Evolutionary conservation across 1,140 invertebrate genomes (phyloP).

Genomic region (Drosophila ogumai): DNA sequence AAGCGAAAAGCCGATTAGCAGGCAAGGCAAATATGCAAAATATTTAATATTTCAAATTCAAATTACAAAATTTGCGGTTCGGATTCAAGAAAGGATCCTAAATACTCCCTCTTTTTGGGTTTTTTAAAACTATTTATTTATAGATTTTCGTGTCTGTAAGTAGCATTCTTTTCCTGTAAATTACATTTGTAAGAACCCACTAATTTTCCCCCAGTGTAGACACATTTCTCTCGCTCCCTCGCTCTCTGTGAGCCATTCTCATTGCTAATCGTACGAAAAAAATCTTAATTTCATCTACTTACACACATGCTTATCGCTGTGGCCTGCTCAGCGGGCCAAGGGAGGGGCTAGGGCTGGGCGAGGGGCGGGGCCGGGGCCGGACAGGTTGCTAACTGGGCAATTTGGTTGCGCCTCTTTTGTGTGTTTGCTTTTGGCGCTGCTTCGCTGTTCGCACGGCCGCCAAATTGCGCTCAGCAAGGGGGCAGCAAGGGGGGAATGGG

Average conservation of each 20-base stretch:
- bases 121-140: background rate
- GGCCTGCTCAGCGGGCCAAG: constrained; percentile 9
- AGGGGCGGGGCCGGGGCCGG: constrained; percentile 25
- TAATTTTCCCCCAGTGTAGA: constrained; percentile 11
- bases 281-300: constrained; percentile 81
- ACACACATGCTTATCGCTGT: constrained; percentile 50
- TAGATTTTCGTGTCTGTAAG: background rate
- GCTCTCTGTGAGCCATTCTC: constrained; percentile 61
- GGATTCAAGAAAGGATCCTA: background rate
- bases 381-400: constrained; percentile 71
- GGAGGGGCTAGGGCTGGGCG: constrained; percentile 11
- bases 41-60: too few species aligned
- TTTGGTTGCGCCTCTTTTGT: constrained; percentile 59
- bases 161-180: background rate
- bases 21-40: background rate
- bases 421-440: constrained; percentile 71
- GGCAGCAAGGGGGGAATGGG: constrained; percentile 3
- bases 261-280: constrained; percentile 68
- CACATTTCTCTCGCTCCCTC: background rate
- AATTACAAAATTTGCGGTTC: background rate
- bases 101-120: too few species aligned
- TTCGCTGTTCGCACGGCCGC: constrained; percentile 64
- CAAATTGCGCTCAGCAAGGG: constrained; percentile 33
- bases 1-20: background rate
- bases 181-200: background rate